These are phyloP conservation scores for Thermophis baileyi DNA, from an alignment of 2,113 vertebrate species.

Conservation along the genomic window DNA sequence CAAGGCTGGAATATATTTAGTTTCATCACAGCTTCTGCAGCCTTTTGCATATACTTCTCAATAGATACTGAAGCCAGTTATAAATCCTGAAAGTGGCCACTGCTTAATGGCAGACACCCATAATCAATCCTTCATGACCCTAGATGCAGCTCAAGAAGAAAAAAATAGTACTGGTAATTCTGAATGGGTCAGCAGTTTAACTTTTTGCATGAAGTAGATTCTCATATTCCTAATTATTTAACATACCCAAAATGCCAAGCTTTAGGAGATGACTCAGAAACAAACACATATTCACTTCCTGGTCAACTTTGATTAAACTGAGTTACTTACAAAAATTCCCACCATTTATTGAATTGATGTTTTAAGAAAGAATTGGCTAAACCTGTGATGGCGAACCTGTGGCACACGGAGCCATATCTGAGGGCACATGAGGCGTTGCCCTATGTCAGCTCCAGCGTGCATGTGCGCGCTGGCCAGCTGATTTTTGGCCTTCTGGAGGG, in stretches of 20 bases:
- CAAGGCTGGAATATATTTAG: background rate
- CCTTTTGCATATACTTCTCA: background rate
- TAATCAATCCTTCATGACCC: background rate
- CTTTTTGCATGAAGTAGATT: background rate
- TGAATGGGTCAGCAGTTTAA: background rate
- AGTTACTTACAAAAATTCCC: background rate
- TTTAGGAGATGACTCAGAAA: background rate
- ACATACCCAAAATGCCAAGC: background rate
- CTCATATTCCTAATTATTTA: background rate
- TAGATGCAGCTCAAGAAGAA: background rate
- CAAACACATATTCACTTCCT: background rate
- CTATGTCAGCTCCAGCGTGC: too few relatives aligned
- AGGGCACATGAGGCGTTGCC: too few relatives aligned
- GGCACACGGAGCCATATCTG: too few relatives aligned
- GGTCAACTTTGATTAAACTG: background rate
- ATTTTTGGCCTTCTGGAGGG: too few relatives aligned
- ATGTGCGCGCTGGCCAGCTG: too few relatives aligned
- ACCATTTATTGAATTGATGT: background rate
- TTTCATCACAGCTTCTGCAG: background rate
- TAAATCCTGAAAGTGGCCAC: background rate
- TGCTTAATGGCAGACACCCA: background rate
- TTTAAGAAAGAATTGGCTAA: background rate
- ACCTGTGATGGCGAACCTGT: too few relatives aligned
- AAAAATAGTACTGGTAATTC: background rate
- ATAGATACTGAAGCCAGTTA: background rate